These are phyloP conservation scores for Pseudorhiza aurosa DNA, from an alignment of 30 jellyfish, hydroid and myxozoan genomes.

Conservation along the genomic window DNA sequence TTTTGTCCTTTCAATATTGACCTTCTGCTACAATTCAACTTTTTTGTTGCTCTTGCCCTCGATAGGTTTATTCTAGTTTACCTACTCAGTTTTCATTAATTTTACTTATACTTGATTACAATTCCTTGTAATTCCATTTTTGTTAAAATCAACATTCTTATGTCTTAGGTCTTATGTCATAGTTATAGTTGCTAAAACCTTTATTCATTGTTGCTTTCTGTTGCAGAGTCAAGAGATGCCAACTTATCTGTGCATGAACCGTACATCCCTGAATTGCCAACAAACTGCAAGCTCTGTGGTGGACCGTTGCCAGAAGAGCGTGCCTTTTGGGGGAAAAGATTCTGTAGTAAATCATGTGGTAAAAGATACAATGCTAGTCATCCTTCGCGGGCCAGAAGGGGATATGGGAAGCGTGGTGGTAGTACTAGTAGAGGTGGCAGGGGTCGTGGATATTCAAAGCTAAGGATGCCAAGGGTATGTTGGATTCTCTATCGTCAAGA, in stretches of 20 bases:
- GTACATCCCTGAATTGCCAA: slow-evolving; percentile 90
- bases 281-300: slow-evolving; percentile 97
- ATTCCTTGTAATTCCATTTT: too few species aligned
- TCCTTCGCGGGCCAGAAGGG: slow-evolving; percentile 80
- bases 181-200: neutral
- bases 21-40: too few species aligned
- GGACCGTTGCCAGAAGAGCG: slow-evolving; percentile 88
- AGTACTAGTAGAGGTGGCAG: slow-evolving; percentile 63
- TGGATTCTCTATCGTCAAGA: too few species aligned
- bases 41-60: too few species aligned
- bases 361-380: slow-evolving; percentile 85
- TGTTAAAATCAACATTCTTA: too few species aligned
- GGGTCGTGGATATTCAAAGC: slow-evolving; percentile 65
- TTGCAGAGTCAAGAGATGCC: slow-evolving; percentile 24
- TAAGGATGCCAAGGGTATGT: slow-evolving; percentile 63
- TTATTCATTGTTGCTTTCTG: neutral
- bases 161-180: too few species aligned
- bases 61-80: too few species aligned
- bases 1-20: too few species aligned
- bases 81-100: too few species aligned
- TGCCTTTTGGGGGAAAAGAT: slow-evolving; percentile 99
- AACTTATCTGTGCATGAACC: slow-evolving; percentile 52
- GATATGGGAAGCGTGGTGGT: slow-evolving; percentile 65
- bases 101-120: too few species aligned
- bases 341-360: slow-evolving; percentile 98